Evolutionary conservation across 2,797 vertebrate species (phyloP).

Genomic region (Takifugu rubripes): DNA sequence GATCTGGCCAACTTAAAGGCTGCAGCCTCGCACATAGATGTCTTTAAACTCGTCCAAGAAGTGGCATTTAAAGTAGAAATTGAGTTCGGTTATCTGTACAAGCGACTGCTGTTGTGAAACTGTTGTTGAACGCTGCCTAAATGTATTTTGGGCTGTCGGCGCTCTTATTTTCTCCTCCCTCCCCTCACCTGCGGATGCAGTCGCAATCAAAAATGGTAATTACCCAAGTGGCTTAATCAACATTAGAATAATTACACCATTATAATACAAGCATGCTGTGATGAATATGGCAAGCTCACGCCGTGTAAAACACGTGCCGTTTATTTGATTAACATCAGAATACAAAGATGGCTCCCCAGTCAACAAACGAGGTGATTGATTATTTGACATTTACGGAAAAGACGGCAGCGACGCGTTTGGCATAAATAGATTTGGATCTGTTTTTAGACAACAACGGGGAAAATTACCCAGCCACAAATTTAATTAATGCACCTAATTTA

Average conservation of each 20-base stretch:
- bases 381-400: conserved; percentile 19
- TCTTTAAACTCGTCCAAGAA: not conserved
- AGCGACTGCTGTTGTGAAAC: conserved; percentile 1
- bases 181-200: conserved; percentile 60
- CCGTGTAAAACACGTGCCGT: conserved; percentile 66
- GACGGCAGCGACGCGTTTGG: not conserved
- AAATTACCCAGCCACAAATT: no score
- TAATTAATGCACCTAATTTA: no score
- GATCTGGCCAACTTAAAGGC: conserved; percentile 47
- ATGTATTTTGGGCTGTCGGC: conserved; percentile 22
- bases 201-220: conserved; percentile 73
- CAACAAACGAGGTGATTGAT: conserved; percentile 56
- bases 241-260: conserved; percentile 72
- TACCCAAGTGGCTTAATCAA: conserved; percentile 70
- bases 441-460: no score
- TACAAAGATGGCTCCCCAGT: conserved; percentile 47
- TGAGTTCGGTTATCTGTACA: conserved; percentile 4
- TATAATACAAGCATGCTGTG: conserved; percentile 60
- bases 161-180: conserved; percentile 27
- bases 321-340: conserved; percentile 64
- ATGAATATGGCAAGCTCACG: conserved; percentile 61
- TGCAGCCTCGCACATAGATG: not conserved
- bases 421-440: no score
- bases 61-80: not conserved
- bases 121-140: not conserved